phyloP scores from a whole-genome alignment of 1,140 invertebrate species.

The Drosophila ironensis region DNA sequence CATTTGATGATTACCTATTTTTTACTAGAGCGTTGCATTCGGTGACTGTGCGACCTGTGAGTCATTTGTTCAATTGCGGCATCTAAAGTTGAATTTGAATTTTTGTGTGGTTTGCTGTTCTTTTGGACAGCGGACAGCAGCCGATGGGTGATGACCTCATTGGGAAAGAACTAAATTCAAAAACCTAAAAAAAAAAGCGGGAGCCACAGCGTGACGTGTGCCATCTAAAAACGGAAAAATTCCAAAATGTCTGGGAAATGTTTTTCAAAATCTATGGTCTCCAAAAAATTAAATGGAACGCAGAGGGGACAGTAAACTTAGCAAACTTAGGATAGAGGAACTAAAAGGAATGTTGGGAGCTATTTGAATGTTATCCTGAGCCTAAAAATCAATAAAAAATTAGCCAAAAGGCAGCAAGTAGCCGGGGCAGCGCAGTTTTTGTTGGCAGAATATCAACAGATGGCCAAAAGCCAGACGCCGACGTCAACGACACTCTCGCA shows the following conservation, averaged over 20 bases:
- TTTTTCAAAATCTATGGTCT: slow-evolving; percentile 3
- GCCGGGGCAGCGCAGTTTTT: background rate
- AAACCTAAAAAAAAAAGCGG: background rate
- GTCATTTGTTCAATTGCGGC: slow-evolving; percentile 47
- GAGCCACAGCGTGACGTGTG: slow-evolving; percentile 5
- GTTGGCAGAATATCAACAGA: slow-evolving; percentile 34
- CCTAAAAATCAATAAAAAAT: background rate
- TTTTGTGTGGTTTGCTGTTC: background rate
- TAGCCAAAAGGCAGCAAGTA: slow-evolving; percentile 4
- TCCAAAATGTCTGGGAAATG: slow-evolving; percentile 5
- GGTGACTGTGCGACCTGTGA: slow-evolving; percentile 33
- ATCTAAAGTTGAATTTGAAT: slow-evolving; percentile 33
- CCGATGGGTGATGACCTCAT: slow-evolving; percentile 36
- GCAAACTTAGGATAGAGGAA: no score
- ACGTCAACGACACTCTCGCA: background rate
- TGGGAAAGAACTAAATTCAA: slow-evolving; percentile 17
- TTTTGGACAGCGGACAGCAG: slow-evolving; percentile 1
- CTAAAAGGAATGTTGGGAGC: no score
- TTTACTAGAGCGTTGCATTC: slow-evolving; percentile 32
- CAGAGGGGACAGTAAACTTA: no score
- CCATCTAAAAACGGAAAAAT: background rate
- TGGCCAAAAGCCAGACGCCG: slow-evolving; percentile 33
- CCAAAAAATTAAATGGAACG: background rate
- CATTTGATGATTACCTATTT: slow-evolving; percentile 9
- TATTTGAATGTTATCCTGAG: no score